A percentile compares a stretch with the other conserved stretches of the same genome.
These are phyloP conservation scores for Chorisops tibialis DNA, from an alignment of 2,888 invertebrate species.

Conservation along the genomic window DNA sequence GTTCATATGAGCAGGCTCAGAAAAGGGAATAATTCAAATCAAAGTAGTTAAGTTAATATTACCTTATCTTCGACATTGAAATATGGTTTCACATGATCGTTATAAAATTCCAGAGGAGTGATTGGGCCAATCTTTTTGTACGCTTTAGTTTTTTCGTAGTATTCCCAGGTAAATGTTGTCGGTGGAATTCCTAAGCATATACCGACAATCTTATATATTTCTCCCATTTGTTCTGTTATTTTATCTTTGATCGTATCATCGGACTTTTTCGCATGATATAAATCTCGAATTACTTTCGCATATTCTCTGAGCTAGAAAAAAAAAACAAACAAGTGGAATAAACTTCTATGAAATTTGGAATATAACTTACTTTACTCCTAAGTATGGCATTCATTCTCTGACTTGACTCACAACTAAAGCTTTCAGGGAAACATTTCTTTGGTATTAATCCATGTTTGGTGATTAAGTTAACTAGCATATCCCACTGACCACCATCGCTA, in stretches of 20 bases:
- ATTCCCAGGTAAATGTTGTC: constrained; percentile 77
- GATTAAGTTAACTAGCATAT: constrained; percentile 84
- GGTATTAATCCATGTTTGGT: constrained; percentile 86
- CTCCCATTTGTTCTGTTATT: constrained; percentile 68
- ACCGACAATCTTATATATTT: constrained; percentile 76
- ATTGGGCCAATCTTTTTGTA: constrained; percentile 73
- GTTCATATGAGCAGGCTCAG: too few relatives aligned
- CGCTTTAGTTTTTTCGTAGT: constrained; percentile 76
- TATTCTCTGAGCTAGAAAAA: constrained; percentile 70
- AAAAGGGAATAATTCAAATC: neutral
- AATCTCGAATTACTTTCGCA: constrained; percentile 67
- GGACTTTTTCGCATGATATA: constrained; percentile 61
- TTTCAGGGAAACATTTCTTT: constrained; percentile 82
- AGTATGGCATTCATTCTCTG: constrained; percentile 73
- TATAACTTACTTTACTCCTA: constrained; percentile 69
- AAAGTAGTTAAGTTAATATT: too few relatives aligned
- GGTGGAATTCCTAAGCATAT: constrained; percentile 81
- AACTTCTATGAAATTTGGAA: neutral
- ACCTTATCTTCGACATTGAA: constrained; percentile 83
- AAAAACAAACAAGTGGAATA: neutral
- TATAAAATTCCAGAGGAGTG: constrained; percentile 77
- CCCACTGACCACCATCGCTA: constrained; percentile 88
- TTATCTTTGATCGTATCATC: constrained; percentile 58
- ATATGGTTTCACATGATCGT: constrained; percentile 69
- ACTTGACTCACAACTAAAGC: constrained; percentile 72